phyloP scores from a whole-genome alignment of 2,888 invertebrate species.

The Lochmaea capreae region DNA sequence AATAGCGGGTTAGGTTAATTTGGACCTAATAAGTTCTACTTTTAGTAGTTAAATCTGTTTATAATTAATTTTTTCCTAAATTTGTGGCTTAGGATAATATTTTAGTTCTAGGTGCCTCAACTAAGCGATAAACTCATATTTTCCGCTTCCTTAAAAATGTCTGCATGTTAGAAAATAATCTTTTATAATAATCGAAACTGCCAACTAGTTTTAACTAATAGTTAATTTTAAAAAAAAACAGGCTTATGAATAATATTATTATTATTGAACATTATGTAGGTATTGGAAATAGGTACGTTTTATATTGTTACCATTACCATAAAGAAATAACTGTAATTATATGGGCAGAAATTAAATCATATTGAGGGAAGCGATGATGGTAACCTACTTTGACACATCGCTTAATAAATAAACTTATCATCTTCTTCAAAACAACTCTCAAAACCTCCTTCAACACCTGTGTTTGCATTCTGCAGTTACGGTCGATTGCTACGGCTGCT shows the following conservation, averaged over 20 bases:
- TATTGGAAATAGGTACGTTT: neutral
- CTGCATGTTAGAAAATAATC: slow-evolving; percentile 23
- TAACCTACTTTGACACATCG: neutral
- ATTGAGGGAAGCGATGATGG: neutral
- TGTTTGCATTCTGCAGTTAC: too few species aligned
- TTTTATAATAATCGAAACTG: slow-evolving; percentile 15
- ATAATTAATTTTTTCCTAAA: too few species aligned
- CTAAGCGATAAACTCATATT: slow-evolving; percentile 5
- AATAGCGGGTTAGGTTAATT: too few species aligned
- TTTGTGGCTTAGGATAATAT: too few species aligned
- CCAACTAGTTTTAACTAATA: slow-evolving; percentile 26
- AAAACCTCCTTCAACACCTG: too few species aligned
- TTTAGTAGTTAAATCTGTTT: too few species aligned
- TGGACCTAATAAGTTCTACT: too few species aligned
- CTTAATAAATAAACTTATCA: neutral
- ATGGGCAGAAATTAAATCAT: neutral
- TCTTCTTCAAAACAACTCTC: too few species aligned
- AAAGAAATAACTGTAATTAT: slow-evolving; percentile 2
- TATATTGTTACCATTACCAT: slow-evolving; percentile 16
- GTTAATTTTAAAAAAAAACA: slow-evolving; percentile 16
- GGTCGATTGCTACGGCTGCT: too few species aligned
- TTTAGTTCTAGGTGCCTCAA: too few species aligned
- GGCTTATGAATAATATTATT: slow-evolving; percentile 9
- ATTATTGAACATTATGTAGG: slow-evolving; percentile 8
- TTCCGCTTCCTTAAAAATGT: slow-evolving; percentile 3